Evolutionary conservation across 2,113 vertebrate species (phyloP).

Genomic region (Cochlearius cochlearius): DNA sequence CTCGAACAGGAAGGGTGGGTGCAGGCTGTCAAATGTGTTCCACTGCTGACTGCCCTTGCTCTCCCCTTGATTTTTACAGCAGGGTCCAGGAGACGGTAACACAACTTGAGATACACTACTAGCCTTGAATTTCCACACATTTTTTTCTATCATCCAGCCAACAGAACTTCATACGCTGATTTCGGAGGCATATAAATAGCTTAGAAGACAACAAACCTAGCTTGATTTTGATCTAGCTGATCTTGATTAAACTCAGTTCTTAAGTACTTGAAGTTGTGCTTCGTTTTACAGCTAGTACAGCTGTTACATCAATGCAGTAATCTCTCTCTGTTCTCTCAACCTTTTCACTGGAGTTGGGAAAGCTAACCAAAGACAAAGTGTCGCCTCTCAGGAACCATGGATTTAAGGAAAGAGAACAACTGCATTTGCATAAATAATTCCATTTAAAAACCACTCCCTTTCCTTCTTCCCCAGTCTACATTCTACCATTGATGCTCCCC

Average conservation of each 20-base stretch:
- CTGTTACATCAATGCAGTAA: background rate
- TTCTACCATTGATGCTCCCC: background rate
- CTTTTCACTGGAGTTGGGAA: background rate
- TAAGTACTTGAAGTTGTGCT: background rate
- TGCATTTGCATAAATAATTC: background rate
- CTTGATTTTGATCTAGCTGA: background rate
- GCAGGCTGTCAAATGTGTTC: background rate
- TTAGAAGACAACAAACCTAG: background rate
- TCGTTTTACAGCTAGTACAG: background rate
- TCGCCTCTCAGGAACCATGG: background rate
- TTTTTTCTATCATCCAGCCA: background rate
- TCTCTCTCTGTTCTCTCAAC: background rate
- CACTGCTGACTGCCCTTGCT: constrained; percentile 24
- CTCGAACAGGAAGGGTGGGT: constrained; percentile 67
- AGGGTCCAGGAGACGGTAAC: background rate
- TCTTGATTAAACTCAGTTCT: background rate
- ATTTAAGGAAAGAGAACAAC: background rate
- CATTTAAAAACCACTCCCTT: background rate
- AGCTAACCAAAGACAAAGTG: background rate
- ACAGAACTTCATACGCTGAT: background rate
- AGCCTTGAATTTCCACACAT: background rate
- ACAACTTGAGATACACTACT: background rate
- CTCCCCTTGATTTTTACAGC: constrained; percentile 44
- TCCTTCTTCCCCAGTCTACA: background rate
- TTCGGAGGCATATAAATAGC: background rate